A percentile compares a stretch with the other conserved stretches of the same genome.
These are phyloP conservation scores for Gobio occitaniae DNA, from an alignment of 2,797 vertebrate genomes.

Conservation along the genomic window DNA sequence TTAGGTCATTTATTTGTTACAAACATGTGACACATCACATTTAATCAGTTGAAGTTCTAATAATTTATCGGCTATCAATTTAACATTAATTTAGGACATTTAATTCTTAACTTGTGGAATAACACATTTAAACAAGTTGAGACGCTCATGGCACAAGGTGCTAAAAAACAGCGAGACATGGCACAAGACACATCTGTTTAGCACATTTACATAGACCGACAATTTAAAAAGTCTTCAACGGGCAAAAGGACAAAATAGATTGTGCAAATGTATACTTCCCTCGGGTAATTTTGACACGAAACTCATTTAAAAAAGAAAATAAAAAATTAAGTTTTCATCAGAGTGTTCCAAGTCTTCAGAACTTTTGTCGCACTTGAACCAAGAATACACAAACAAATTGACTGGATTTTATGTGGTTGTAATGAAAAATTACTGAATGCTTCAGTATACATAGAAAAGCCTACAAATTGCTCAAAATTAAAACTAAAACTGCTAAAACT, in stretches of 20 bases:
- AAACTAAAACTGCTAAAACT: too few relatives aligned
- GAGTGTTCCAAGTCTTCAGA: too few relatives aligned
- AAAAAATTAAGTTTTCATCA: too few relatives aligned
- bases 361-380: too few relatives aligned
- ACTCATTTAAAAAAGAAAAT: too few relatives aligned
- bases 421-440: too few relatives aligned
- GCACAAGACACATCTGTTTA: neutral
- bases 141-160: neutral
- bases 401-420: too few relatives aligned
- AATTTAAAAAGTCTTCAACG: neutral
- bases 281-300: too few relatives aligned
- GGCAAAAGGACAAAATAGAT: neutral
- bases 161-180: neutral
- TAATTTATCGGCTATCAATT: neutral
- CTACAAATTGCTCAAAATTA: too few relatives aligned
- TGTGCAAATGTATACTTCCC: neutral
- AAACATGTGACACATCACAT: neutral
- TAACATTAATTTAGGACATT: neutral
- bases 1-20: neutral
- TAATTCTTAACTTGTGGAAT: neutral
- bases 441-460: too few relatives aligned
- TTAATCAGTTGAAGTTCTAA: neutral
- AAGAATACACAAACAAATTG: too few relatives aligned
- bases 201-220: too few relatives aligned
- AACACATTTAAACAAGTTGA: neutral